phyloP scores from a whole-genome alignment of 2,797 vertebrate genomes.

The Glossophaga mutica region DNA sequence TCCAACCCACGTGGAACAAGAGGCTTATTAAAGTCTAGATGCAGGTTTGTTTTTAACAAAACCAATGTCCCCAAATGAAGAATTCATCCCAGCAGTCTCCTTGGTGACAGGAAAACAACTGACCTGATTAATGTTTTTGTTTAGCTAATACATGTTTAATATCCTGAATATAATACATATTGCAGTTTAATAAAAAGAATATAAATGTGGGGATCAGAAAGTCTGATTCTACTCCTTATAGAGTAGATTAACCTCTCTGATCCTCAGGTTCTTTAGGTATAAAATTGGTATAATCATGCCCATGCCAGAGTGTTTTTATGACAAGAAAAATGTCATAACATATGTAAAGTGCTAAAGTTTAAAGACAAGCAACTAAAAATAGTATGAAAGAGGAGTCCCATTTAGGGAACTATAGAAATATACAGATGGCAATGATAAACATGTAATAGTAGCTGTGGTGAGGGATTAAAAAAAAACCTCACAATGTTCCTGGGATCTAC shows the following conservation, averaged over 20 bases:
- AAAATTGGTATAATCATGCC: not conserved
- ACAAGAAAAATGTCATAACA: not conserved
- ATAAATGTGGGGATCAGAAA: not conserved
- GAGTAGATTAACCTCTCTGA: not conserved
- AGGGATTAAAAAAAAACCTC: not conserved
- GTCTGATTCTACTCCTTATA: not conserved
- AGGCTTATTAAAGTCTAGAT: not conserved
- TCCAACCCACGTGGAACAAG: not conserved
- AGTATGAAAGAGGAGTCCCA: not conserved
- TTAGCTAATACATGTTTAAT: not conserved
- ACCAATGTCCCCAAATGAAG: not conserved
- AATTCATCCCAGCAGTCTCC: not conserved
- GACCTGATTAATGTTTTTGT: not conserved
- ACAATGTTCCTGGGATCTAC: not conserved
- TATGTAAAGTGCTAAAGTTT: not conserved
- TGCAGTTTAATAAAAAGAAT: not conserved
- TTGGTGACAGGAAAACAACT: conserved; percentile 2
- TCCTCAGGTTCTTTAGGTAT: not conserved
- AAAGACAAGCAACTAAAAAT: not conserved
- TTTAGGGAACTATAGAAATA: not conserved
- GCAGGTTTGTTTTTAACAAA: conserved; percentile 3
- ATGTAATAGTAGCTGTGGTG: not conserved
- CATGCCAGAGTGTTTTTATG: not conserved
- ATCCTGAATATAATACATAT: not conserved
- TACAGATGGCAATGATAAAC: not conserved